Percentiles rank a stretch among this genome's conserved stretches.
Evolutionary conservation across 2,113 vertebrate genomes (phyloP).

Genomic region (Strix uralensis): DNA sequence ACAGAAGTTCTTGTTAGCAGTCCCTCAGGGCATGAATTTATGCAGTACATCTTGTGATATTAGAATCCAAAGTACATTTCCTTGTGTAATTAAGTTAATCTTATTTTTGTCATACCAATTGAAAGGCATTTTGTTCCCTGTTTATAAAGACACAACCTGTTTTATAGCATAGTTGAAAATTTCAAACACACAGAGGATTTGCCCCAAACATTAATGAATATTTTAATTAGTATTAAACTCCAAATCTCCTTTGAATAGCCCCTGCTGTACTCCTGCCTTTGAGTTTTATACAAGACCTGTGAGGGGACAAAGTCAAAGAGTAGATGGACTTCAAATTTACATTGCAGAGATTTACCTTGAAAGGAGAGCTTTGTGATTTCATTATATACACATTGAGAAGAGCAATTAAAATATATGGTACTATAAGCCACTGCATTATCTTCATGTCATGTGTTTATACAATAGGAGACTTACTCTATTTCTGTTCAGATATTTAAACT

Average conservation of each 20-base stretch:
- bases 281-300: not conserved
- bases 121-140: not conserved
- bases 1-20: not conserved
- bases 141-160: not conserved
- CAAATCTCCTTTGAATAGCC: not conserved
- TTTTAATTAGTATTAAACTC: not conserved
- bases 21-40: not conserved
- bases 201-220: not conserved
- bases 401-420: not conserved
- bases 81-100: not conserved
- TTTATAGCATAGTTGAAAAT: not conserved
- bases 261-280: not conserved
- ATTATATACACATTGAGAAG: fast-evolving
- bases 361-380: not conserved
- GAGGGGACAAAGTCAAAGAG: not conserved
- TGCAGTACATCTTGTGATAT: not conserved
- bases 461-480: not conserved
- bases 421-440: not conserved
- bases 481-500: not conserved
- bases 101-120: not conserved
- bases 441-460: not conserved
- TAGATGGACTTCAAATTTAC: not conserved
- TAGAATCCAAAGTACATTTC: not conserved
- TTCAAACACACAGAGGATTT: not conserved
- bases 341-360: not conserved